Evolutionary conservation across 2,797 vertebrate genomes (phyloP), one percentile per base, ranked within the genome.

Genomic region (Lycodopsis pacificus): DNA sequence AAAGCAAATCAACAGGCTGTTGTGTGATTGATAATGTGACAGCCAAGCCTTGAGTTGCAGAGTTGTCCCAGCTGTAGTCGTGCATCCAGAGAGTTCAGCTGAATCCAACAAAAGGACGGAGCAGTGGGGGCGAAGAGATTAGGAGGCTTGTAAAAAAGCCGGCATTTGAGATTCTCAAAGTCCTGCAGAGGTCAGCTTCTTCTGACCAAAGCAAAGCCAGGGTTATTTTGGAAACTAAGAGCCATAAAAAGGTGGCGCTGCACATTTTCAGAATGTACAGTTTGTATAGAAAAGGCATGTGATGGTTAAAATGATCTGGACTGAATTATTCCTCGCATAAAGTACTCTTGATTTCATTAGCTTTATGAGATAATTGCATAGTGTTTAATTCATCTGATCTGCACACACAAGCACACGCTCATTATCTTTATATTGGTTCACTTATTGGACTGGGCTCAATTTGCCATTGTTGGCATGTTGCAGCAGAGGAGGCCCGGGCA

Each of bases 101-200:
- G 25, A 74, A 48, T 59, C 65, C 19, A 36, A 51, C 73, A 59
- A 59, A 40, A 74, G 56, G 34, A 65, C 32, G 27, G 14, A 64
- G 65, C 66, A 65, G 40, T 4, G 36, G 25, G 22, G 15, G 38
- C 25, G 51, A 40, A 40, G 61, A 5, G 71, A 78, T 74, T 32
- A 65, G 30, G 34, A 67, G 27, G 63, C 32, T 61, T 71, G 17
- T 20, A 44, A 65, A 42, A 2, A 4, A 34, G 13, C 40, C 34
- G 19, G 40, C 40, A 63, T 56, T 64, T 80, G 58, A 75, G 67
- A 69, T 61, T 48, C 30, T 0, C 20, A 7, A 46, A 51, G 66
- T 74, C 25, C 32, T 48, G 72, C 72, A 62, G 51, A 83, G 69
- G 53, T 83, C 78, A 75, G 65, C 66, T 58, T 54, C 54, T 63